A percentile compares a stretch with the other conserved stretches of the same genome.
Conservation (phyloP, 2,113 vertebrate species). For the Prinia subflava region DNA sequence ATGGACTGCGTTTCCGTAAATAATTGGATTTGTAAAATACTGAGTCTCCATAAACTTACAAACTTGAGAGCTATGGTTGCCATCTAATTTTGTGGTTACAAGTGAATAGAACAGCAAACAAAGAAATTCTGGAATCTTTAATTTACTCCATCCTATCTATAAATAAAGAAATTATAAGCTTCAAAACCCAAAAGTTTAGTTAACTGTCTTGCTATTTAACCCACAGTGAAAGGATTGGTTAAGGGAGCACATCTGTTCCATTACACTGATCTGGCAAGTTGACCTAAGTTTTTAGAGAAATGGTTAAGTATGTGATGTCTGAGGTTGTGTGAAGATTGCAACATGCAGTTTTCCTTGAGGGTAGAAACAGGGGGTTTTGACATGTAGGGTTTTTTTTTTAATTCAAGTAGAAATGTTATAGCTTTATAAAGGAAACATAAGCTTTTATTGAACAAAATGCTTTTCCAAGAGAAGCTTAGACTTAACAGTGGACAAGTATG, state of each 20-base stretch:
- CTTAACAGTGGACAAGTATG: background rate
- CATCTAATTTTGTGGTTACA: slow-evolving; percentile 6
- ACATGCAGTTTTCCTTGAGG: background rate
- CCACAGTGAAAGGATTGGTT: background rate
- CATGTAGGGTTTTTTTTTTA: background rate
- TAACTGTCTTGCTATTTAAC: background rate
- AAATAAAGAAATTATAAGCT: background rate
- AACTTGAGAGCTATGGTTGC: background rate
- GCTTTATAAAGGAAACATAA: background rate
- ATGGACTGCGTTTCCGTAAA: background rate
- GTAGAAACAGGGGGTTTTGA: accelerated
- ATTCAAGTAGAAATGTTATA: background rate
- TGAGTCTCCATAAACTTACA: background rate
- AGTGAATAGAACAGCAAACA: background rate
- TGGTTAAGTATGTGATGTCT: background rate
- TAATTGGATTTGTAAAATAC: background rate
- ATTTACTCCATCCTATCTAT: background rate
- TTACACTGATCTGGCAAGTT: background rate
- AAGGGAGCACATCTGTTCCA: background rate
- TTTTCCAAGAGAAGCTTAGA: background rate
- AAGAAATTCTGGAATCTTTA: background rate
- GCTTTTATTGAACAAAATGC: background rate
- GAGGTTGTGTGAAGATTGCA: background rate
- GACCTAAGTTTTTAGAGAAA: background rate
- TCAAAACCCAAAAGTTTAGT: background rate